Evolutionary conservation across 53 echinoderm and acorn worm species (phyloP), one percentile per base, ranked within the genome.

Genomic region (Stichopus horrens): DNA sequence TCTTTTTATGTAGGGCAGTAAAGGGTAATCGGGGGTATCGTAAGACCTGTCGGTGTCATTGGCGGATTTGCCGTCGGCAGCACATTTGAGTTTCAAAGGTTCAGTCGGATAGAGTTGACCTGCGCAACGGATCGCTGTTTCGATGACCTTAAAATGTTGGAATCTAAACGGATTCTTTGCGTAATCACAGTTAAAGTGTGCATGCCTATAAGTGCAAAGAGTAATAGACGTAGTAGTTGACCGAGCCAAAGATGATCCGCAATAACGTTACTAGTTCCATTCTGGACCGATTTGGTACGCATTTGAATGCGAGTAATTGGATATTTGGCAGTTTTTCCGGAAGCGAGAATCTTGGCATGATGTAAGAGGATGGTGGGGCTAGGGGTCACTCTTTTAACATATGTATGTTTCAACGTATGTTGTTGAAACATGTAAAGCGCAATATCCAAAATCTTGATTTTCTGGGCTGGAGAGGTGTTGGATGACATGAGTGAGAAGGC

Each of bases 161-260:
- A 94, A 94, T 74, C 90, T 86, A 71, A 83, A 94, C 7, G 94
- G 94, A 56, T 94, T 92, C 54, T 86, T 94, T 0, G n/a, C 52
- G 56, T 92, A 92, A 37, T 88, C 58, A 0, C 93, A 90, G 22
- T 90, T 92, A 52, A 88, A 92, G 4, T 88, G 76, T 5, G 85
- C 22, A 8, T 93, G 5, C 58, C 76, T 0, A 95, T 93, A n/a
- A 86, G 65, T 7, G 82, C 89, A n/a, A 94, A 10, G 2, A 94
- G 89, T 6, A 92, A 10, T 11, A 92, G 91, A 77, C 81, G 90
- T 0, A 93, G 95, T 4, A 92, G 71, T 53, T 92, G 90, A 4
- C 94, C 94, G 2, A 87, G n/a, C n/a, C n/a, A n/a, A n/a, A n/a
- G n/a, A n/a, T n/a, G n/a, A n/a, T n/a, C n/a, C n/a, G n/a, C n/a